Evolutionary conservation across 2,888 invertebrate genomes (phyloP).

Genomic region (Phortica okadai): DNA sequence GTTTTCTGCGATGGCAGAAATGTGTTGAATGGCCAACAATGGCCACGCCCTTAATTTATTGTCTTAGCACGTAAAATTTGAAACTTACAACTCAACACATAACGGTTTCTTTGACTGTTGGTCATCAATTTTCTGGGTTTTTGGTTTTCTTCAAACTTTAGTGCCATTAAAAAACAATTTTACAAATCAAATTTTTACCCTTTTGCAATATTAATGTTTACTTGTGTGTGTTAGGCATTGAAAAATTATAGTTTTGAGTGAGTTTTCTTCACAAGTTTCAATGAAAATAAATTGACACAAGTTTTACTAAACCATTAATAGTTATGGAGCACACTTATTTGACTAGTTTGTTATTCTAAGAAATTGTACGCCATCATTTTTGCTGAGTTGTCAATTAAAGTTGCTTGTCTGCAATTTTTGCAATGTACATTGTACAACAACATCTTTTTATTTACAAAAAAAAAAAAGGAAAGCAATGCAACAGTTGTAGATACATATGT

Average conservation of each 20-base stretch:
- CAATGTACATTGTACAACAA: background rate
- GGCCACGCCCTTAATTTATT: background rate
- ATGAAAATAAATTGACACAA: background rate
- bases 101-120: background rate
- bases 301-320: background rate
- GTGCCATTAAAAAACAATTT: conserved; percentile 31
- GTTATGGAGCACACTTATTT: background rate
- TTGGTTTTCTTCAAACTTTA: background rate
- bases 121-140: conserved; percentile 10
- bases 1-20: background rate
- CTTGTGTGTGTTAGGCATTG: background rate
- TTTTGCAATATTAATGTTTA: background rate
- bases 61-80: too few relatives aligned
- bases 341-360: background rate
- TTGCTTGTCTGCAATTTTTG: conserved; percentile 3
- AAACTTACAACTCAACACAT: too few relatives aligned
- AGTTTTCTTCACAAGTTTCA: background rate
- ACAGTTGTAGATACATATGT: background rate
- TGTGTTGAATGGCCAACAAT: background rate
- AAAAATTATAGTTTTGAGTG: background rate
- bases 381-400: background rate
- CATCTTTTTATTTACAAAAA: too few relatives aligned
- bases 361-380: background rate
- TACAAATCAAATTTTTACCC: background rate
- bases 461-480: background rate